Evolutionary conservation across 2,888 invertebrate species (phyloP), one percentile per base, ranked within the genome.

Genomic region (Heteromurus nitidus): DNA sequence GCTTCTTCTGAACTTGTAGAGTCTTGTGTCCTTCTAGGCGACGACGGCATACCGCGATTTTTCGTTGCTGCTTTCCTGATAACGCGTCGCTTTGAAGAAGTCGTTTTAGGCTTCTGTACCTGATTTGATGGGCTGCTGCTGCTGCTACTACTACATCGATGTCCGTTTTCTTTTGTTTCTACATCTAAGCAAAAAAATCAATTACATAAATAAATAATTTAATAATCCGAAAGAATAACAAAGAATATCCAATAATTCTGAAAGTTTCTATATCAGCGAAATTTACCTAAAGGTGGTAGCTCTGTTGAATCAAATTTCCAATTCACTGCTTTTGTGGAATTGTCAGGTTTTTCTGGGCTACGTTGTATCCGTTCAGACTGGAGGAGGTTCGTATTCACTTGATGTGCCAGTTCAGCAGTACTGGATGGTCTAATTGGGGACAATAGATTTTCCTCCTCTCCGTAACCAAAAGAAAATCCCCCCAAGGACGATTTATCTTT

Each of bases 371-470:
- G 75, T 20, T 65, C 5, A 22, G 11, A 53, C 13, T 68, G 47
- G 3, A 68, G 22, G 18, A 50, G 28, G 13, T 16, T 47, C 28
- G 67, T 5, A 18, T 68, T 22, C 2, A 50, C n/a, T 28, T 18
- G 50, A n/a, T n/a, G n/a, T n/a, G n/a, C n/a, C n/a, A n/a, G n/a
- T 18, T 9, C 62, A 18, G 24, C 13, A 16, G 47, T n/a, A 47
- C n/a, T n/a, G n/a, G n/a, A 28, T 11, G 80, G 62, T 67, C 67
- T 77, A 20, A 83, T 82, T 7, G 84, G 84, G 11, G 84, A 84
- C 11, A 82, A 72, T 64, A 75, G 67, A 26, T 62, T 58, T 31
- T 81, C 64, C 31, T 58, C 69, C 22, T 85, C 84, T 28, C 82
- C 83, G 73, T 75, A 81, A 18, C 81, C 75, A 70, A 82, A 82